Evolutionary conservation across 2,113 vertebrate species (phyloP), one percentile per base, ranked within the genome.

Genomic region (Maccullochella peelii): DNA sequence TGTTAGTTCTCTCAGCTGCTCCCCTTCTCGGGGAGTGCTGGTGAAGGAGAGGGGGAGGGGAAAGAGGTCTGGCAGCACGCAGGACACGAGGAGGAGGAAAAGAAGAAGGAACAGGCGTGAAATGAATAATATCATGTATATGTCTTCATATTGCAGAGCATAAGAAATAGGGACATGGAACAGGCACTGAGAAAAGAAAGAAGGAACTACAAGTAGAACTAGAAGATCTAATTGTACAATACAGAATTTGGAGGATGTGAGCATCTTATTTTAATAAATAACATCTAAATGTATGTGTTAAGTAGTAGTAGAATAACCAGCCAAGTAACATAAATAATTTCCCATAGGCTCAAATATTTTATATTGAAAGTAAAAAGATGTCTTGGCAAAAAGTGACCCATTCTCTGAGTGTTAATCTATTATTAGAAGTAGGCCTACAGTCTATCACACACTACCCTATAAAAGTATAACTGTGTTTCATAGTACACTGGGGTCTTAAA

Each of bases 1-100:
- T 85, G 82, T 86, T 90, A 90, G 68, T 85, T 87, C 76, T 86
- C 86, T 94, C 94, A 94, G 92, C 94, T 94, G 93, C 90, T 92
- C 82, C 90, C 89, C 87, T 84, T 90, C 86, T 80, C 71, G 5
- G 68, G 40, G 61, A 83, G 79, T 23, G 66, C 69, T 80, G 42
- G 69, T 68, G 77, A 80, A 81, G 78, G 50, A 77, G 85, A 88
- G 85, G 72, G 88, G 86, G 89, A 61, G 57, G 67, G 80, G 57
- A 73, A 52, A 54, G 42, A 57, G 67, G 5, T 33, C 67, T 79
- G 80, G 18, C 78, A 83, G 78, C 81, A 86, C 0, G 62, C 21
- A 62, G 47, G 54, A 79, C 42, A 79, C 42, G 70, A 73, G 62
- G 27, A 76, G 38, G 42, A 75, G 27, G n/a, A 38, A 59, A 38